phyloP scores from a whole-genome alignment of 2,888 invertebrate genomes.

The Penaeus monodon region DNA sequence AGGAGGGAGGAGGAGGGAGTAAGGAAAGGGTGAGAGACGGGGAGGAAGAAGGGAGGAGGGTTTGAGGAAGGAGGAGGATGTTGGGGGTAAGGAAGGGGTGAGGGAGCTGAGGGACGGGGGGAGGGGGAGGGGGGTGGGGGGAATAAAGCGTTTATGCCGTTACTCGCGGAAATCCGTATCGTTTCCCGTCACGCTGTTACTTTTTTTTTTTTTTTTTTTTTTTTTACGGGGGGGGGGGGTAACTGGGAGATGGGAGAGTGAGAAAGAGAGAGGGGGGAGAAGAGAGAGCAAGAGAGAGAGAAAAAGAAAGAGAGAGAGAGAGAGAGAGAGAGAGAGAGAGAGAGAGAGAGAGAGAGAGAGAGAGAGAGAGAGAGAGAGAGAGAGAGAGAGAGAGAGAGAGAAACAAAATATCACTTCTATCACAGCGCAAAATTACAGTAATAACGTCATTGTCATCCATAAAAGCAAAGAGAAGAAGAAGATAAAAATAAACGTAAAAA shows the following conservation, averaged over 20 bases:
- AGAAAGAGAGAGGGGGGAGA: constrained; percentile 47
- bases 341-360: constrained; percentile 25
- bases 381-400: neutral
- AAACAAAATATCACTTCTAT: neutral
- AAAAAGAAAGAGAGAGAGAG: constrained; percentile 48
- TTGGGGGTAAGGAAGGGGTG: neutral
- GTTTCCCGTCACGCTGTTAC: too few relatives aligned
- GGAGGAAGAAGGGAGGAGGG: neutral
- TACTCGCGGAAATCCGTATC: too few relatives aligned
- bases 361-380: constrained; percentile 8
- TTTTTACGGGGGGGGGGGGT: neutral
- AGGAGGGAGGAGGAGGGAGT: neutral
- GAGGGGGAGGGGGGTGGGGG: neutral
- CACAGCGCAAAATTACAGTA: too few relatives aligned
- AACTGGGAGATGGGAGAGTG: constrained; percentile 2
- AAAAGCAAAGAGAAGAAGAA: neutral
- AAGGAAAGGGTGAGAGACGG: neutral
- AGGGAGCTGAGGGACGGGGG: neutral
- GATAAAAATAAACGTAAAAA: neutral
- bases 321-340: constrained; percentile 48
- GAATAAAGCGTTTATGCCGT: too few relatives aligned
- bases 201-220: too few relatives aligned
- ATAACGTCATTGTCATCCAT: too few relatives aligned
- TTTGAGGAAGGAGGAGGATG: neutral
- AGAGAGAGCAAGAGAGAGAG: constrained; percentile 26